phyloP scores from a whole-genome alignment of 2,113 vertebrate genomes.

The Centropus unirufus region DNA sequence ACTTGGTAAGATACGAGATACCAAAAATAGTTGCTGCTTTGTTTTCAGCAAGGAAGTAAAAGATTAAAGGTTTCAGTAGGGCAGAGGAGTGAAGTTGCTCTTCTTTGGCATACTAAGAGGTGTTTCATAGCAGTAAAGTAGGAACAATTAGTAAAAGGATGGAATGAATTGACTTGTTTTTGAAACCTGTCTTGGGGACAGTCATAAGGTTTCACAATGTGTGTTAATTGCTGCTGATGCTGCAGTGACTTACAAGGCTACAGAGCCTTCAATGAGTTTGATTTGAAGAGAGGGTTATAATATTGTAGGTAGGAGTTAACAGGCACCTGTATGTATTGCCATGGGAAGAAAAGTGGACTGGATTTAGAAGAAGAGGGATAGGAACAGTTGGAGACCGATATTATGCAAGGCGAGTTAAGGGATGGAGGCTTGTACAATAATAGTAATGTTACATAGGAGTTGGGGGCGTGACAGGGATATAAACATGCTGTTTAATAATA shows the following conservation, averaged over 20 bases:
- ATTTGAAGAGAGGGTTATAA: neutral
- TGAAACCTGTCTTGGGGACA: neutral
- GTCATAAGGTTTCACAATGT: neutral
- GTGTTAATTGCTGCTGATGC: neutral
- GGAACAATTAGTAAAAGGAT: neutral
- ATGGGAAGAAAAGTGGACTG: neutral
- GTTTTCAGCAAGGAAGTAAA: neutral
- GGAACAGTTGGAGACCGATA: neutral
- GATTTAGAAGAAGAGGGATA: neutral
- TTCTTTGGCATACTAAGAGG: neutral
- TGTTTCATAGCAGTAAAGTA: neutral
- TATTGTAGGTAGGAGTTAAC: neutral
- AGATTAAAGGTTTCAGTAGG: neutral
- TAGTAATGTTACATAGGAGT: neutral
- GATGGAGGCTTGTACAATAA: neutral
- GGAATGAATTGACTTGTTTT: neutral
- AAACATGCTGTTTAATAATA: neutral
- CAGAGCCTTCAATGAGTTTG: neutral
- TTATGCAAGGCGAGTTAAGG: accelerated
- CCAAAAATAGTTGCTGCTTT: neutral
- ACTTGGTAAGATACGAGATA: neutral
- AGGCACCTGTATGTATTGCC: neutral
- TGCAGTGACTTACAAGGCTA: neutral
- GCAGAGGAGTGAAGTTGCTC: neutral
- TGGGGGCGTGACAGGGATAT: neutral